phyloP scores from a whole-genome alignment of 2,113 vertebrate species.

The Puma concolor region DNA sequence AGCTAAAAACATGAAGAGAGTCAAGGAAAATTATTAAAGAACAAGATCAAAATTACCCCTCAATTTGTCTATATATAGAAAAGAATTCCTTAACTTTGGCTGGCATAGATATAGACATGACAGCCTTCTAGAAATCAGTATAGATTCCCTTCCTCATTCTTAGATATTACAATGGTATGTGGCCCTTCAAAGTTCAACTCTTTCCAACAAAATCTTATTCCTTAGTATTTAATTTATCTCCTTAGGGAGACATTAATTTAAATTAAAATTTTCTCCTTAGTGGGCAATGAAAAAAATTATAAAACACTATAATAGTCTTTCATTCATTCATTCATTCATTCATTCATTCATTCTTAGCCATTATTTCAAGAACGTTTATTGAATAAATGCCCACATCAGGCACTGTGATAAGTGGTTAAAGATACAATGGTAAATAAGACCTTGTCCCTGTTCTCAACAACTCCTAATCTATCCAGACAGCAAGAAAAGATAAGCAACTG shows the following conservation, averaged over 20 bases:
- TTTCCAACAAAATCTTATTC: neutral
- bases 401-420: neutral
- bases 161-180: neutral
- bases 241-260: neutral
- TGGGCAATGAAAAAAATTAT: neutral
- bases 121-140: neutral
- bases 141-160: neutral
- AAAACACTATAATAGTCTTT: neutral
- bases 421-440: neutral
- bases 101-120: neutral
- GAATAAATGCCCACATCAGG: neutral
- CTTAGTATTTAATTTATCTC: neutral
- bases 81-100: neutral
- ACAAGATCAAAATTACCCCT: neutral
- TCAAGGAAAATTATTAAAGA: slow-evolving; percentile 30
- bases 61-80: neutral
- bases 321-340: neutral
- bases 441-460: neutral
- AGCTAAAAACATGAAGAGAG: neutral
- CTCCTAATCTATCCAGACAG: neutral
- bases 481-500: neutral
- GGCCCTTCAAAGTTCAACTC: neutral
- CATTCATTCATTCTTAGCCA: neutral
- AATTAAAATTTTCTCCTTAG: neutral
- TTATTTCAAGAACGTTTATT: slow-evolving; percentile 27